Percentiles rank a stretch among this genome's conserved stretches.
Evolutionary conservation across 2,888 invertebrate species (phyloP).

Genomic region (Pyrgus malvae): DNA sequence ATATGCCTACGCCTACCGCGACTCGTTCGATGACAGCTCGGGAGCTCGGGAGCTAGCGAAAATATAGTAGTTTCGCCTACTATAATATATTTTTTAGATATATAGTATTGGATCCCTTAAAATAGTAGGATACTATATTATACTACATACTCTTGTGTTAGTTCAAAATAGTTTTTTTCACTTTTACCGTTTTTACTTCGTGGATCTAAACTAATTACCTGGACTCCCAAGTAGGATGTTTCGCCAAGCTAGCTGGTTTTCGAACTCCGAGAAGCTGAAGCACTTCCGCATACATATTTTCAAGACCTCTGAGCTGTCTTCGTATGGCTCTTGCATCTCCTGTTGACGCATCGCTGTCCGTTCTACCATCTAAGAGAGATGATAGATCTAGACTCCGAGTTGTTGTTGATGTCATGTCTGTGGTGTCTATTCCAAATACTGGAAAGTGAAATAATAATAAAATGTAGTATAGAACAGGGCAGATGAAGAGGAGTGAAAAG

Average conservation of each 20-base stretch:
- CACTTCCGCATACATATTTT: constrained; percentile 94
- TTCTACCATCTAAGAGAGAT: constrained; percentile 88
- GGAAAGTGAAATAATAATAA: constrained; percentile 36
- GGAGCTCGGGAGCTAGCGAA: no score
- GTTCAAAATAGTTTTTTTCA: no score
- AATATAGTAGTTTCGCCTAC: no score
- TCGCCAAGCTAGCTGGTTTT: constrained; percentile 44
- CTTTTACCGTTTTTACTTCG: no score
- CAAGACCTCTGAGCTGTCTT: constrained; percentile 90
- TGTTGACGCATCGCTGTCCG: constrained; percentile 89
- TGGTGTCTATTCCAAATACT: constrained; percentile 88
- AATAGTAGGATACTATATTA: no score
- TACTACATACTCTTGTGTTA: no score
- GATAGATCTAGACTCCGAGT: constrained; percentile 89
- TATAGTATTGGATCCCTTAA: no score
- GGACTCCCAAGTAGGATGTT: constrained; percentile 81
- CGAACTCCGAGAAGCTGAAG: constrained; percentile 68
- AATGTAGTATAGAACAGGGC: no score
- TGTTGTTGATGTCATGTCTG: constrained; percentile 90
- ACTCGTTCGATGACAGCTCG: no score
- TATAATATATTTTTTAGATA: no score
- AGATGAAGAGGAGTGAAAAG: no score
- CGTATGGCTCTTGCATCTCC: constrained; percentile 90
- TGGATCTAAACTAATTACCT: constrained; percentile 49
- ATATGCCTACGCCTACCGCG: no score